Base-by-base conservation (phyloP, 2,113 vertebrate genomes). In the Leucopternis melanops region DNA sequence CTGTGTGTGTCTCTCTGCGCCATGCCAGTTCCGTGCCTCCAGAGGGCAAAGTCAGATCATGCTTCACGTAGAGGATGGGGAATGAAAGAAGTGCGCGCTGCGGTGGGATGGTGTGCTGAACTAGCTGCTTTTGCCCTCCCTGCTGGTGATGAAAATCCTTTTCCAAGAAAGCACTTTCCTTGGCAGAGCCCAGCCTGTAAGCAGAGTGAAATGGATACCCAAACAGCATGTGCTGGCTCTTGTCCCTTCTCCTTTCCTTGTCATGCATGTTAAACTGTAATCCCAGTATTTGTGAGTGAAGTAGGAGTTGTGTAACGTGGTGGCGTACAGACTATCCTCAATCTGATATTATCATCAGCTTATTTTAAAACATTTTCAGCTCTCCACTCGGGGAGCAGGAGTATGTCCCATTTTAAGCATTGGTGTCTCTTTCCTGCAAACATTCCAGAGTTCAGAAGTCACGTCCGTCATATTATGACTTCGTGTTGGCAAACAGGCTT, bases 31-130 rank as follows among this genome's bases (percentile, higher is more conserved):
- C 81, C 4, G 1, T 94, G 94, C 95, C 96, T 97, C 95, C 95
- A 97, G 96, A 97, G 96, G 96, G 96, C 95, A 97, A 97, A 97
- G 84, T 97, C 93, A 96, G 95, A 95, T 97, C 87, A 4, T 82
- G 78, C 93, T 96, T 95, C 5, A 0, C 81, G n/a, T 5, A 34
- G 77, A 36, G 65, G 32, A 59, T 25, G 38, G 44, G n/a, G 36
- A 89, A 6, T 9, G 65, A 21, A 32, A 42, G 80, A 58, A 40
- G 36, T 79, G 79, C 23, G 17, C 3, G 5, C 59, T 23, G 70
- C 27, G 61, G 19, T 23, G 23, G 26, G 36, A 20, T 70, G 85
- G 75, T 36, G 57, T 47, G 67, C 75, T 42, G 10, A 79, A 16
- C 34, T 40, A 44, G 84, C 69, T 87, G 83, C 84, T 34, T 78